Evolutionary conservation across 2,797 vertebrate species (phyloP).

Genomic region (Manis crassicaudata): DNA sequence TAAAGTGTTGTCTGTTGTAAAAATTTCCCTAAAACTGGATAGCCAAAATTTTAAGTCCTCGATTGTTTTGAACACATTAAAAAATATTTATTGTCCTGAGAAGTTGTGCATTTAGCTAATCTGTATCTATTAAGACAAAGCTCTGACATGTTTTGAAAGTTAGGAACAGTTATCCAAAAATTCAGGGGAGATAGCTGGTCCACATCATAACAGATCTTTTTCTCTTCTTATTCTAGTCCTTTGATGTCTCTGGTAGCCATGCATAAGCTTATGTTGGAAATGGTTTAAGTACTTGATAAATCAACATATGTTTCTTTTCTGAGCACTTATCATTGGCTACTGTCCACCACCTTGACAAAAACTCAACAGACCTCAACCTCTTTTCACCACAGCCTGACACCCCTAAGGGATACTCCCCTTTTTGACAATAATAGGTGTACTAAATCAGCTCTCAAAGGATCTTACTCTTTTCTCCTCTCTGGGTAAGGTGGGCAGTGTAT

Average conservation of each 20-base stretch:
- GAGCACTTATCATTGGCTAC: background rate
- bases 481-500: background rate
- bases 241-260: background rate
- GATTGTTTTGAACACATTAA: background rate
- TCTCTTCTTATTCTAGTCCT: background rate
- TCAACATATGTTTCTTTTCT: slow-evolving; percentile 12
- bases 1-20: background rate
- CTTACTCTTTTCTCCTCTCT: background rate
- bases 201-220: background rate
- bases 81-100: background rate
- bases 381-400: background rate
- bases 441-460: background rate
- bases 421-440: background rate
- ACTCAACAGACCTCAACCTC: background rate
- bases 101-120: background rate
- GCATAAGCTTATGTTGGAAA: background rate
- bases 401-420: background rate
- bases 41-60: background rate
- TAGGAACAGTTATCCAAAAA: background rate
- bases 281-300: slow-evolving; percentile 1
- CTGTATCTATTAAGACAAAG: background rate
- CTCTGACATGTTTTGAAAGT: slow-evolving; percentile 13
- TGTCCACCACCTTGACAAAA: background rate
- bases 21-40: slow-evolving; percentile 5
- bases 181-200: background rate